Base-by-base conservation (phyloP, 2,113 vertebrate species). In the Pseudopodoces humilis region DNA sequence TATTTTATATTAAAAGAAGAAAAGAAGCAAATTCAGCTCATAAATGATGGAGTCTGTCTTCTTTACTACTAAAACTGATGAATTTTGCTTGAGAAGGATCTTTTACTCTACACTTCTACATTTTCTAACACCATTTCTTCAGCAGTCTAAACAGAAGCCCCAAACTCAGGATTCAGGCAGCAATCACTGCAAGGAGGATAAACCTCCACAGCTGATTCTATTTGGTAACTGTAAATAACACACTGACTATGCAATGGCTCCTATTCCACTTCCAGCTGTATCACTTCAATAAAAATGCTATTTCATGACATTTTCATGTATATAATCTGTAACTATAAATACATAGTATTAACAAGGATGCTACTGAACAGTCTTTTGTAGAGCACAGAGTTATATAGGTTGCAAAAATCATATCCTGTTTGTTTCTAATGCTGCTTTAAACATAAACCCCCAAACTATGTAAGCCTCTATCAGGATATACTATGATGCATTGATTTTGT, bases 391-490 rank as follows among this genome's bases (percentile, higher is more conserved):
- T 69, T 33, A 60, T 3, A 72, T 0, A 84, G 44, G 47, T 7
- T 50, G 35, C n/a, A 85, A 77, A 83, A 92, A 50, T 50, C 10
- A 41, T 25, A 90, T 91, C 17, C 52, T 55, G 13, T 49, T 91
- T 33, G 83, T 31, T 78, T 81, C 47, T 82, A 92, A 44, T 53
- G 22, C 50, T 95, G 55, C 72, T 81, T 91, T 86, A 94, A 91
- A 70, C 65, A 68, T 5, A 93, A 71, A 39, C 37, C 4, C 14
- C 27, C 33, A 58, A 68, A 9, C n/a, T 63, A 62, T 5, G 15
- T 35, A 86, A 92, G 53, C 10, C 56, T 81, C 3, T 35, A 33
- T 49, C 53, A 79, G 35, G 41, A 79, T 39, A 65, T 44, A 60
- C 13, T n/a, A 25, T 23, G 15, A 68, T 50, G 43, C 50, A 80